Percentiles rank a stretch among this genome's conserved stretches.
Conservation (phyloP, 2,113 vertebrate species). For the Cephalopterus ornatus region DNA sequence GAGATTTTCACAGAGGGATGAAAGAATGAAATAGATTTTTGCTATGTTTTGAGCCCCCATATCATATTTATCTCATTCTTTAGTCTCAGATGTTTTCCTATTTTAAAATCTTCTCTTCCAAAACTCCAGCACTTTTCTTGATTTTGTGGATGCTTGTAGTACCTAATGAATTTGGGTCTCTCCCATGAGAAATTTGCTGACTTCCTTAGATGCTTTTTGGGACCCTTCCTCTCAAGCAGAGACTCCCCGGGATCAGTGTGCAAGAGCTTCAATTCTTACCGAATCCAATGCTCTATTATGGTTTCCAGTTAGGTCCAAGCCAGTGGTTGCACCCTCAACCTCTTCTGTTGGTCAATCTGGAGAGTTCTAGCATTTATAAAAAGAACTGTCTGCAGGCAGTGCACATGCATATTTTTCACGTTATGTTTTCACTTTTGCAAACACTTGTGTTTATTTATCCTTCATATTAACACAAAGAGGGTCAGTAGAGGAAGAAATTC, state of each 20-base stretch:
- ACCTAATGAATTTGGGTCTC: neutral
- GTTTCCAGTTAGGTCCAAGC: neutral
- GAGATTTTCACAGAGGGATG: neutral
- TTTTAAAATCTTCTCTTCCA: neutral
- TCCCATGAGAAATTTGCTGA: neutral
- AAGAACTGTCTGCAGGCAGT: neutral
- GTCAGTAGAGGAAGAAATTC: slow-evolving; percentile 63
- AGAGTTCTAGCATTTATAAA: neutral
- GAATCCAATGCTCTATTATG: neutral
- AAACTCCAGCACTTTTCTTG: neutral
- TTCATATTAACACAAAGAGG: slow-evolving; percentile 22
- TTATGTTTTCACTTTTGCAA: neutral
- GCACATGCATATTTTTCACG: neutral
- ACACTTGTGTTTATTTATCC: slow-evolving; percentile 23
- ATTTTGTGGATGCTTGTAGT: neutral
- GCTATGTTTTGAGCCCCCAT: neutral
- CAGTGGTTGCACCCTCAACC: neutral
- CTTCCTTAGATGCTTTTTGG: neutral
- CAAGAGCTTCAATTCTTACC: neutral
- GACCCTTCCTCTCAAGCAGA: neutral
- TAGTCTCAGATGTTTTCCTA: neutral
- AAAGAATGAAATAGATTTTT: neutral
- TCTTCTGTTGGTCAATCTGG: neutral
- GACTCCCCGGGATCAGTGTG: neutral
- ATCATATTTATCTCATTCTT: neutral